Conservation (phyloP, 1,140 invertebrate species). For the Drosophila repleta region DNA sequence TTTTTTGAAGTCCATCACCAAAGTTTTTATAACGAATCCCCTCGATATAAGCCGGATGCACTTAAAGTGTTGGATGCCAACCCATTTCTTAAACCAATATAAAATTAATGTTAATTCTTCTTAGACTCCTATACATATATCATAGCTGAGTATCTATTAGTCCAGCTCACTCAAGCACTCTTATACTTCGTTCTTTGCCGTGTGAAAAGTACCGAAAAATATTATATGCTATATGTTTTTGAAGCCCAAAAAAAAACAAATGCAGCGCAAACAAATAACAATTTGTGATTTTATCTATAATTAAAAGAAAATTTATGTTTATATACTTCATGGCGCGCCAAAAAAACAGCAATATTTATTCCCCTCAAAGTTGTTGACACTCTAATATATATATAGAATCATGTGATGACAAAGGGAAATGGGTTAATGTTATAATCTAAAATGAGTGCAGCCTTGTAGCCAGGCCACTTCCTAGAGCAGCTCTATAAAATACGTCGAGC, state of each 20-base stretch:
- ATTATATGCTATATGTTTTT: not conserved
- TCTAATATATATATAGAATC: conserved; percentile 31
- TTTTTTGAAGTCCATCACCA: no score
- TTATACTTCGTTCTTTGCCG: conserved; percentile 34
- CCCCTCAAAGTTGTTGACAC: conserved; percentile 28
- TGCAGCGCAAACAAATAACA: conserved; percentile 44
- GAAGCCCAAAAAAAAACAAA: conserved; percentile 30
- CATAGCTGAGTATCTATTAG: no score
- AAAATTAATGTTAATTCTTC: no score
- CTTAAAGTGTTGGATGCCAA: no score
- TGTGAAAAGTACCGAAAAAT: conserved; percentile 45
- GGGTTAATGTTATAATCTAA: conserved; percentile 55
- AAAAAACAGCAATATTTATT: conserved; percentile 1
- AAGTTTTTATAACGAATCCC: no score
- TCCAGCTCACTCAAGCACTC: no score
- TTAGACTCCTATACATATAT: no score
- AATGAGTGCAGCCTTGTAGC: conserved; percentile 21
- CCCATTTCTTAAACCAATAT: no score
- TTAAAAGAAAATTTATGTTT: conserved; percentile 56
- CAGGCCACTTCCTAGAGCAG: not conserved
- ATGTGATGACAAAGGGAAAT: conserved; percentile 58
- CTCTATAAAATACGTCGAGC: conserved; percentile 1
- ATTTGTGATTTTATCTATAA: conserved; percentile 43
- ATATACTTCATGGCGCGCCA: not conserved
- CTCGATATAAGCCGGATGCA: no score